These are phyloP conservation scores for Lutjanus campechanus DNA, from an alignment of 2,797 vertebrate species.

Conservation along the genomic window DNA sequence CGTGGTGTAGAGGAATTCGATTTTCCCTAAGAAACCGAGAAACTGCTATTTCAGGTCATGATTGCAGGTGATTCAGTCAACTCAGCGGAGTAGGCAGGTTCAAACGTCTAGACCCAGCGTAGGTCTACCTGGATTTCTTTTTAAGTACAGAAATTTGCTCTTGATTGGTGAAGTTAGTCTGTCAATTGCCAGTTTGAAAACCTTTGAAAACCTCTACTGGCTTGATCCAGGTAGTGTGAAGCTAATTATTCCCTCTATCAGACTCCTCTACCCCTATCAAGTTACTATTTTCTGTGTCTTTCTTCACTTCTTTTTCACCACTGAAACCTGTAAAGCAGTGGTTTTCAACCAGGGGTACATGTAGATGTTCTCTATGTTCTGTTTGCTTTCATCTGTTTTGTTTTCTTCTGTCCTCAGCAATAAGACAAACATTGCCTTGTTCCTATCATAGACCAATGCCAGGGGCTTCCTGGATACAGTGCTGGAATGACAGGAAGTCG, in stretches of 20 bases:
- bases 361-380: background rate
- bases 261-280: no score
- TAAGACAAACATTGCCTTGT: conserved; percentile 10
- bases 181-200: background rate
- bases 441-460: conserved; percentile 22
- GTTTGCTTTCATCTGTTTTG: background rate
- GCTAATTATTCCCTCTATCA: no score
- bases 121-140: no score
- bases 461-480: conserved; percentile 46
- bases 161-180: background rate
- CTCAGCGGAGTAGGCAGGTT: no score
- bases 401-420: background rate
- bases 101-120: no score
- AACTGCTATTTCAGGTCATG: no score
- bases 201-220: background rate
- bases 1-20: no score
- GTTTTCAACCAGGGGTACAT: no score
- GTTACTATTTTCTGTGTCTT: background rate
- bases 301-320: background rate
- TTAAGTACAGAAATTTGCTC: background rate
- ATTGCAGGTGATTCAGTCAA: no score
- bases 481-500: conserved; percentile 55
- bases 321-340: no score
- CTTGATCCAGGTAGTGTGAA: no score
- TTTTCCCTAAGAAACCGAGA: no score